Evolutionary conservation across 1,140 invertebrate genomes (phyloP).

Genomic region (Littorina saxatilis): DNA sequence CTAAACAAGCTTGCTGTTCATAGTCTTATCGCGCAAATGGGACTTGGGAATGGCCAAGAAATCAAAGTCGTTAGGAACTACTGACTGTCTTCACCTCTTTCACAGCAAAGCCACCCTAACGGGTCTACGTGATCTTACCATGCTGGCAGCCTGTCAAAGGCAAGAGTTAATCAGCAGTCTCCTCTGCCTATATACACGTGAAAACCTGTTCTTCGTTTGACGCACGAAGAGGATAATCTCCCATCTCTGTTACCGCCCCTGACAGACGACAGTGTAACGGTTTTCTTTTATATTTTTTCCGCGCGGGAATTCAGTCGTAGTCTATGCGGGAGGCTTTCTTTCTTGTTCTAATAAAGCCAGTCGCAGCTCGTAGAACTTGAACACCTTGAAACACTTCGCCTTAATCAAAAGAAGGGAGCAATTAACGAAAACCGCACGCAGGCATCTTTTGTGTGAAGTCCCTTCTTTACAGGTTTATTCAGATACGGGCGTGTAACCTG

Average conservation of each 20-base stretch:
- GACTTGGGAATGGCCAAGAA: no score
- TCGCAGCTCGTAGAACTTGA: no score
- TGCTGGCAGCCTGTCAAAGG: not conserved
- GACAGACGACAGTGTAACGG: not conserved
- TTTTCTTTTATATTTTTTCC: constrained; percentile 13
- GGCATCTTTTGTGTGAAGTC: no score
- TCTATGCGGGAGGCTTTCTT: not conserved
- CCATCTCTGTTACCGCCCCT: not conserved
- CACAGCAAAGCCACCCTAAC: not conserved
- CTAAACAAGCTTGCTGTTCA: no score
- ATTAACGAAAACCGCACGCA: no score
- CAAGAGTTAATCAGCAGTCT: not conserved
- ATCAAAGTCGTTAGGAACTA: not conserved
- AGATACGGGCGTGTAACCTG: no score
- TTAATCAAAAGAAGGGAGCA: no score
- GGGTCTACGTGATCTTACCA: not conserved
- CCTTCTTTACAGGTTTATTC: no score
- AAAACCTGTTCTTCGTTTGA: not conserved
- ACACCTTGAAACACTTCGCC: no score
- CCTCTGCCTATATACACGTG: not conserved
- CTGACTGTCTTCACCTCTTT: not conserved
- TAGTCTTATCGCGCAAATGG: no score
- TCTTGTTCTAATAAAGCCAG: no score
- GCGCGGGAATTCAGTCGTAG: not conserved
- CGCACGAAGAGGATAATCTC: not conserved